Base-by-base conservation (phyloP, 2,797 vertebrate genomes). In the Rachycentron canadum region DNA sequence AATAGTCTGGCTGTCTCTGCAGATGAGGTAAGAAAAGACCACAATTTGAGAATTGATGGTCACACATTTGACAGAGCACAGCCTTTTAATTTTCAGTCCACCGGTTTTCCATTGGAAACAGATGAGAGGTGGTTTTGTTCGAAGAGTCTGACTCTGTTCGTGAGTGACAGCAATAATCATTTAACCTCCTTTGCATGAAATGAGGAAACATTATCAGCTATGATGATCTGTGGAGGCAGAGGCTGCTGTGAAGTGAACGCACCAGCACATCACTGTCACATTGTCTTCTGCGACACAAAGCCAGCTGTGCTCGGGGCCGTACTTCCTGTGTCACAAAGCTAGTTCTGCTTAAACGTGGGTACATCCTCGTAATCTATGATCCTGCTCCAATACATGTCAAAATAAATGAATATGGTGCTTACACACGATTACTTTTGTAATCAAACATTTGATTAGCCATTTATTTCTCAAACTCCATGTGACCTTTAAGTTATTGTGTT, bases 1-100 rank as follows among this genome's bases (percentile, higher is more conserved):
- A 49, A 49, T 23, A 11, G 41, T 63, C 16, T 47, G 41, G 41
- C 2, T 16, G 9, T 19, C 16, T 55, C 49, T 32, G 40, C 28
- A 34, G 52, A 3, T 28, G 7, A 30, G 41, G 11, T 43, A 26
- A 61, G 25, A 19, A 4, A 41, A n/a, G 50, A 32, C n/a, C n/a
- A n/a, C n/a, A n/a, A n/a, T n/a, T n/a, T n/a, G n/a, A 36, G 56
- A 60, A 68, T 57, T 59, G 23, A 32, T 17, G 34, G 38, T 38
- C 16, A 53, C 3, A n/a, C 26, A 49, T 70, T 50, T 53, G 28
- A 74, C 23, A 58, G 52, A 47, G 47, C 47, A n/a, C 47, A 50
- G 36, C 19, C 23, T 8, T 28, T 30, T 45, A 11, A 32, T 26
- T 41, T 55, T 67, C 40, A 19, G 17, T 61, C 47, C 23, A 0